Evolutionary conservation across 1,140 invertebrate species (phyloP).

Genomic region (Pygmarrhopalites habei): DNA sequence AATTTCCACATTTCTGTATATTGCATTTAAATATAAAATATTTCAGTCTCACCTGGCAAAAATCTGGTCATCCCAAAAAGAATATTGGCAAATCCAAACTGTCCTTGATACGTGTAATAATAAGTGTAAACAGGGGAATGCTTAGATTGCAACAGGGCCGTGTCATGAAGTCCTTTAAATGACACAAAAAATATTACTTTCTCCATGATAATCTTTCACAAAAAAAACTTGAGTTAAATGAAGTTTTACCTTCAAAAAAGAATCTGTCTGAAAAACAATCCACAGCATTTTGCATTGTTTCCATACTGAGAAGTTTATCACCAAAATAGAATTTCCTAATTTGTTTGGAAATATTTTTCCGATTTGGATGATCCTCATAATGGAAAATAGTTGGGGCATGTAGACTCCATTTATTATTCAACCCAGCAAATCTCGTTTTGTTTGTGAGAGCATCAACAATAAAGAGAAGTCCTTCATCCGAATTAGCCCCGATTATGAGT

Average conservation of each 20-base stretch:
- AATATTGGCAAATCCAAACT: conserved; percentile 24
- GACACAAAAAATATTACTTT: too few relatives aligned
- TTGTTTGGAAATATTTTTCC: conserved; percentile 12
- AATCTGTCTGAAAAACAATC: conserved; percentile 30
- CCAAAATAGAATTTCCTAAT: conserved; percentile 25
- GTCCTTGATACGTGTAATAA: conserved; percentile 27
- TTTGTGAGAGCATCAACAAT: conserved; percentile 19
- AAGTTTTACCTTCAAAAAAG: conserved; percentile 28
- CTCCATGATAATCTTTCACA: too few relatives aligned
- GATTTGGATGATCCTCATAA: conserved; percentile 19
- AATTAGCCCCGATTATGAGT: conserved; percentile 21
- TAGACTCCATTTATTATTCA: conserved; percentile 17
- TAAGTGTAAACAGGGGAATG: conserved; percentile 19
- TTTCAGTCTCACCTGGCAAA: too few relatives aligned
- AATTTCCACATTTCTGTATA: too few relatives aligned
- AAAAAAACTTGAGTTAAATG: too few relatives aligned
- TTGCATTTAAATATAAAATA: too few relatives aligned
- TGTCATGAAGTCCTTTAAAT: conserved; percentile 26
- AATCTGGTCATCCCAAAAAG: conserved; percentile 13
- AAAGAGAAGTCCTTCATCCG: conserved; percentile 25
- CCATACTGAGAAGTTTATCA: neutral
- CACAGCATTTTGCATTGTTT: conserved; percentile 5
- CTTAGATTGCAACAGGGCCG: conserved; percentile 19
- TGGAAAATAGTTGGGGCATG: conserved; percentile 19
- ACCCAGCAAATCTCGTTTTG: neutral